Percentiles rank a stretch among this genome's conserved stretches.
phyloP scores from a whole-genome alignment of 2,113 vertebrate genomes.

The Ondatra zibethicus region DNA sequence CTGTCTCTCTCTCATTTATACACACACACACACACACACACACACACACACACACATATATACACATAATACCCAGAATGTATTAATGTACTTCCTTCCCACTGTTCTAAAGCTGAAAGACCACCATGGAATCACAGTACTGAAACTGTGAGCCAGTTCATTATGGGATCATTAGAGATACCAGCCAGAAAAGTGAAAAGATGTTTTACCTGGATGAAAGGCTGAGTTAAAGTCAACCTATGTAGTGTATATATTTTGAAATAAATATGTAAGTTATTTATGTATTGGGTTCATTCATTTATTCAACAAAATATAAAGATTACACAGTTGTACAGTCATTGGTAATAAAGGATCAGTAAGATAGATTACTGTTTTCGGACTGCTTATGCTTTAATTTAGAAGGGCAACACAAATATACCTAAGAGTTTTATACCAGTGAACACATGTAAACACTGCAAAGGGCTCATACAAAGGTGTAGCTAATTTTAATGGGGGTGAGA shows the following conservation, averaged over 20 bases:
- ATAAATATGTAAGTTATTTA: neutral
- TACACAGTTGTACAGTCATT: neutral
- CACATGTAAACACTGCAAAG: neutral
- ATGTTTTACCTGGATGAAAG: neutral
- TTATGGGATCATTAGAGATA: neutral
- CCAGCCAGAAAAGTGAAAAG: neutral
- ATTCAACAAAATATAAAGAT: neutral
- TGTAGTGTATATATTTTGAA: neutral
- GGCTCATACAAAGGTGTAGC: neutral
- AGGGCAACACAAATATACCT: neutral
- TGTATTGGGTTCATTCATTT: neutral
- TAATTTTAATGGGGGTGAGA: neutral
- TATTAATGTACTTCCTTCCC: neutral
- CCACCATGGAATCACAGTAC: neutral
- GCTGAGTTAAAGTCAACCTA: neutral
- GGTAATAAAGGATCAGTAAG: neutral
- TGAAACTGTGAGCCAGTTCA: neutral
- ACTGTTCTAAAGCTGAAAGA: neutral
- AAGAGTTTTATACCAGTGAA: neutral
- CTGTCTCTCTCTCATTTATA: neutral
- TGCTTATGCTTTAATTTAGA: neutral
- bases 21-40: neutral
- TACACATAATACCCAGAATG: neutral
- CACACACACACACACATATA: too few relatives aligned
- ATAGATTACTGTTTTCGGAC: neutral